These are phyloP conservation scores for Misgurnus mizolepis DNA, from an alignment of 2,113 vertebrate genomes.

Conservation along the genomic window DNA sequence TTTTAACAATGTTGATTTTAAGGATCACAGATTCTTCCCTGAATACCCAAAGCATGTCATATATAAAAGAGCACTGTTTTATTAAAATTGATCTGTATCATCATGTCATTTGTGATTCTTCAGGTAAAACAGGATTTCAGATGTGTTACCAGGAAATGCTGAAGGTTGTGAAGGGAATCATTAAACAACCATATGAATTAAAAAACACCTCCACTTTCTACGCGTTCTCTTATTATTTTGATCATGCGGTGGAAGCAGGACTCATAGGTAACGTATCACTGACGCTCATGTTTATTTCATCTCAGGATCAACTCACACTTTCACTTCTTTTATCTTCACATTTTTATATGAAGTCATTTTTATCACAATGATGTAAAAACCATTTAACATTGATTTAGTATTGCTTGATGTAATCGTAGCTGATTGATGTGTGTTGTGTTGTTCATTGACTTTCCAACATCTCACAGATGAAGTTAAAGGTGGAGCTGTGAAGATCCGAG, in stretches of 20 bases:
- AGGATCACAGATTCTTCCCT: too few species aligned
- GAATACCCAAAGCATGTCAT: too few species aligned
- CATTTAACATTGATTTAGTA: too few species aligned
- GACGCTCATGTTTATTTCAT: neutral
- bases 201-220: conserved; percentile 80
- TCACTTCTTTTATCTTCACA: neutral
- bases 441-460: too few species aligned
- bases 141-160: conserved; percentile 87
- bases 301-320: too few species aligned
- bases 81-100: too few species aligned
- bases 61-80: too few species aligned
- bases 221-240: conserved; percentile 97
- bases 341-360: neutral
- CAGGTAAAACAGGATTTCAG: conserved; percentile 84
- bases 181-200: conserved; percentile 86
- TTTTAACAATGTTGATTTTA: too few species aligned
- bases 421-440: too few species aligned
- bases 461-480: conserved; percentile 83
- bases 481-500: conserved; percentile 84
- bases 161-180: conserved; percentile 82
- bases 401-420: too few species aligned
- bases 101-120: neutral
- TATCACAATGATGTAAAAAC: too few species aligned
- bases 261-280: conserved; percentile 81
- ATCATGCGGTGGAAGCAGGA: conserved; percentile 87